A percentile compares a stretch with the other conserved stretches of the same genome.
Conservation (phyloP, 2,797 vertebrate species). For the Circus cinereus region DNA sequence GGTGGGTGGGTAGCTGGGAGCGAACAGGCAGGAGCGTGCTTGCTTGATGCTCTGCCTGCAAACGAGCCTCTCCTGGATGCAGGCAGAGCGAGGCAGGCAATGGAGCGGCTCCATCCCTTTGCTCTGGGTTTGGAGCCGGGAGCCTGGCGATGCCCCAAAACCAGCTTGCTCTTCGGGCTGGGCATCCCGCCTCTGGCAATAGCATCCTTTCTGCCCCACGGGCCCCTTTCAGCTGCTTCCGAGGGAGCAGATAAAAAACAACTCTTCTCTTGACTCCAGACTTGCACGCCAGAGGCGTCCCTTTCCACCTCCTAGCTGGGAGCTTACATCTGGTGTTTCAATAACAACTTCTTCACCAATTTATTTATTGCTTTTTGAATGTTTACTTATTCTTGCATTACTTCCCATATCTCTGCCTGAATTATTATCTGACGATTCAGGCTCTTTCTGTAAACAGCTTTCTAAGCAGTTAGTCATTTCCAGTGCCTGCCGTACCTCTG, state of each 20-base stretch:
- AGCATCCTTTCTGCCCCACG: neutral
- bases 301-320: rapidly evolving
- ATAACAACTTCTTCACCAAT: neutral
- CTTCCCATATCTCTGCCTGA: neutral
- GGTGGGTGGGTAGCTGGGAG: neutral
- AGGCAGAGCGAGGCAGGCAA: neutral
- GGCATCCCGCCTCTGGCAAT: neutral
- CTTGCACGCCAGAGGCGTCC: neutral
- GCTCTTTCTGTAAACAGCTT: neutral
- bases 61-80: neutral
- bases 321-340: neutral
- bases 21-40: neutral
- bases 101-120: neutral
- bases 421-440: neutral
- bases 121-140: no score
- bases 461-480: neutral
- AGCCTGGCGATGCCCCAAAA: neutral
- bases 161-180: neutral
- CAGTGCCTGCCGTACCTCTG: neutral
- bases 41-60: neutral
- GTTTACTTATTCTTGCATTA: neutral
- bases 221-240: neutral
- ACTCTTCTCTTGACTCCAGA: neutral
- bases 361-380: neutral
- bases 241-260: neutral